phyloP scores from a whole-genome alignment of 2,888 invertebrate genomes.

The Adela reaumurella region DNA sequence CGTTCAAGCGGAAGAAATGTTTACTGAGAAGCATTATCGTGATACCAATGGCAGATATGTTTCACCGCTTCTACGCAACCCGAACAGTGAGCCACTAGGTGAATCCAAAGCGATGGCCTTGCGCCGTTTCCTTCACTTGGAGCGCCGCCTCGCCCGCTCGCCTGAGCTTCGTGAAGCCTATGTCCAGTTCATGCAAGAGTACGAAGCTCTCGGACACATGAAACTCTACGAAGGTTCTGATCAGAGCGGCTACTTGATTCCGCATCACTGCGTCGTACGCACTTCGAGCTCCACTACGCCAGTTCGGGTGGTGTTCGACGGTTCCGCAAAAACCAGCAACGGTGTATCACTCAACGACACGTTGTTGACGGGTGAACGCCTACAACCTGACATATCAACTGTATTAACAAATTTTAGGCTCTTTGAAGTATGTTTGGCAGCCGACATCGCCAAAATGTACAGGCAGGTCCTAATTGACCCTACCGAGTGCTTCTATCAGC shows the following conservation, averaged over 20 bases:
- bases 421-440: not conserved
- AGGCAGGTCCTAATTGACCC: not conserved
- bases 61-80: not conserved
- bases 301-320: constrained; percentile 7
- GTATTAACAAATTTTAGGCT: constrained; percentile 5
- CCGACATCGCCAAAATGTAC: not conserved
- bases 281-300: constrained; percentile 3
- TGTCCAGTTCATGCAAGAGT: constrained; percentile 5
- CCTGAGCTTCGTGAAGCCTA: constrained; percentile 1
- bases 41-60: not conserved
- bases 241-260: constrained; percentile 1
- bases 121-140: not conserved
- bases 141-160: not conserved
- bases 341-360: constrained; percentile 4
- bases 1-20: not conserved
- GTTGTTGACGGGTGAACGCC: constrained; percentile 2
- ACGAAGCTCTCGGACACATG: constrained; percentile 7
- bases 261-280: constrained; percentile 6
- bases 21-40: not conserved
- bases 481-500: not conserved
- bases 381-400: constrained; percentile 4
- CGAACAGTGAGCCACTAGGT: not conserved
- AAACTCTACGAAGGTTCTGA: not conserved
- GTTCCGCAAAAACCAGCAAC: constrained; percentile 1
- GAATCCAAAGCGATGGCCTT: not conserved